Evolutionary conservation across 2,113 vertebrate genomes (phyloP), one percentile per base, ranked within the genome.

Genomic region (Tupaia chinensis): DNA sequence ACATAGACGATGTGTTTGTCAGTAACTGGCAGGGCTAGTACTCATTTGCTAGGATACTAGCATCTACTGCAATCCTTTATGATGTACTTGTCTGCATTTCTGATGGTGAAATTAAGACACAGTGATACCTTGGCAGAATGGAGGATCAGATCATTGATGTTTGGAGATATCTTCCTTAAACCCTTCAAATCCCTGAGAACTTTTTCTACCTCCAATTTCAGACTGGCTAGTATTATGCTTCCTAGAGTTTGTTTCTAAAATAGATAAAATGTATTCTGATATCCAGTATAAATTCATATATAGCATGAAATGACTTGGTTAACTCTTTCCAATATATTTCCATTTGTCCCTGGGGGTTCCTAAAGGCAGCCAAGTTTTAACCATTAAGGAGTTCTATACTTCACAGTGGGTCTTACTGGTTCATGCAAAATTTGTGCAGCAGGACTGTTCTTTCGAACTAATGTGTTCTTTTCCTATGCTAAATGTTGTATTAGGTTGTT

Each of bases 371-470:
- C 29, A 12, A 68, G 78, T 90, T 80, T 73, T 70, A 95, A 85
- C 27, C 44, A 44, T 63, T 78, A 85, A 87, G 44, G 6, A 83
- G 58, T 69, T 88, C 17, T 89, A 54, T 5, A 74, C 14, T 93
- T 93, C 74, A 79, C 60, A 79, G n/a, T 5, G 58, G 73, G 70
- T 29, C 17, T 61, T 74, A 4, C 34, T 97, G 81, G 2, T 81
- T 93, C n/a, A 61, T 27, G 44, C 25, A 70, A 60, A 92, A 77
- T 65, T 70, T 61, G 22, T 69, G 23, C 27, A 89, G 12, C 20
- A 86, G 80, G 44, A 3, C 25, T 95, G 19, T 34, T 90, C 83
- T 94, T 84, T 61, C 60, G 85, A 95, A 78, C 20, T 44, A 74
- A 73, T 93, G 92, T 82, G 4, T 78, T 78, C 87, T 74, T 92